These are phyloP conservation scores for Lampris megalopsis DNA, from an alignment of 2,113 vertebrate species.

Conservation along the genomic window DNA sequence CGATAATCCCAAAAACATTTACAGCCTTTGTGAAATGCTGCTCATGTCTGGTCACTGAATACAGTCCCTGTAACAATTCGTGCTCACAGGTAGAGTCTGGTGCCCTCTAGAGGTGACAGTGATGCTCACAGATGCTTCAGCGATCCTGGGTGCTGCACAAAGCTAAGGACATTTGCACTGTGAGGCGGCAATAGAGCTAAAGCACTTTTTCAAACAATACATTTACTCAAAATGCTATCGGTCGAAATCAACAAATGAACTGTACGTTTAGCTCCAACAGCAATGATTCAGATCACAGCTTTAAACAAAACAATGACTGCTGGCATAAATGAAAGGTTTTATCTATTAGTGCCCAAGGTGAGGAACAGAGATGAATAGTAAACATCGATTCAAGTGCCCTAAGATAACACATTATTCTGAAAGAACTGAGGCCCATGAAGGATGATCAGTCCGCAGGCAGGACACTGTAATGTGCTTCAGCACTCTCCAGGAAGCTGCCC, in stretches of 20 bases:
- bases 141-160: not conserved
- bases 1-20: no score
- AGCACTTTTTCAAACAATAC: not conserved
- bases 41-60: not conserved
- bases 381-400: constrained; percentile 1
- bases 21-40: not conserved
- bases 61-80: not conserved
- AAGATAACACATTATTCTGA: constrained; percentile 25
- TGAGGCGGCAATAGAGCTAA: not conserved
- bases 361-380: constrained; percentile 1
- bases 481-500: constrained; percentile 38
- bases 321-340: not conserved
- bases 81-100: constrained; percentile 32
- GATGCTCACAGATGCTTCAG: not conserved
- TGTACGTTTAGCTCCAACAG: constrained; percentile 18
- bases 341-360: constrained; percentile 10
- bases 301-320: not conserved
- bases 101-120: constrained; percentile 66
- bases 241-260: constrained; percentile 12
- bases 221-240: constrained; percentile 1
- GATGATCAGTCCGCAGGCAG: constrained; percentile 43
- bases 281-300: not conserved
- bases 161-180: not conserved
- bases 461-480: constrained; percentile 35
- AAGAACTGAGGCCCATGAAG: constrained; percentile 24